phyloP scores from a whole-genome alignment of 2,113 vertebrate genomes.

The Phyllostomus hastatus region DNA sequence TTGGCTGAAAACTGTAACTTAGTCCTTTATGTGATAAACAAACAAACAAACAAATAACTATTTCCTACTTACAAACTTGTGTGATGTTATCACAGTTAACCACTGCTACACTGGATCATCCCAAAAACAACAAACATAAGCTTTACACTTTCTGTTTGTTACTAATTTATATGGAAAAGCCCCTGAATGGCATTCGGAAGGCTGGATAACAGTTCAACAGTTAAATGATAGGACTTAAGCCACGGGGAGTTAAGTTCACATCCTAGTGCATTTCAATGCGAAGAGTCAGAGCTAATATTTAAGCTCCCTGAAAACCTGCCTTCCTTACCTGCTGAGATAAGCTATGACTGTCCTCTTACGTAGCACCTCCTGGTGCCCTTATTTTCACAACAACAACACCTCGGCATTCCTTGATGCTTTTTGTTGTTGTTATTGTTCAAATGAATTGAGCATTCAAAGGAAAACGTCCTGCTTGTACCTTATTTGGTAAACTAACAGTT shows the following conservation, averaged over 20 bases:
- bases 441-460: neutral
- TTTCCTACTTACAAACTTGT: neutral
- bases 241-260: neutral
- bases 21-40: neutral
- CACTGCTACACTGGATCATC: neutral
- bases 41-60: neutral
- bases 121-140: neutral
- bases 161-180: neutral
- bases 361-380: neutral
- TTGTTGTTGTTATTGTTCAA: neutral
- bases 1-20: neutral
- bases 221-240: neutral
- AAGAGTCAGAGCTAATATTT: neutral
- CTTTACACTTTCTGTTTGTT: neutral
- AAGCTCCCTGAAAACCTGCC: neutral
- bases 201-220: neutral
- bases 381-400: neutral
- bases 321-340: neutral
- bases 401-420: neutral
- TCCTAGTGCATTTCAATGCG: neutral
- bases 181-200: neutral
- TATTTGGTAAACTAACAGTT: neutral
- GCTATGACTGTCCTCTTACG: neutral
- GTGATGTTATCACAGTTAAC: neutral
- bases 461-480: neutral